Conservation (phyloP, 2,888 invertebrate species). For the Cerastis rubricosa region DNA sequence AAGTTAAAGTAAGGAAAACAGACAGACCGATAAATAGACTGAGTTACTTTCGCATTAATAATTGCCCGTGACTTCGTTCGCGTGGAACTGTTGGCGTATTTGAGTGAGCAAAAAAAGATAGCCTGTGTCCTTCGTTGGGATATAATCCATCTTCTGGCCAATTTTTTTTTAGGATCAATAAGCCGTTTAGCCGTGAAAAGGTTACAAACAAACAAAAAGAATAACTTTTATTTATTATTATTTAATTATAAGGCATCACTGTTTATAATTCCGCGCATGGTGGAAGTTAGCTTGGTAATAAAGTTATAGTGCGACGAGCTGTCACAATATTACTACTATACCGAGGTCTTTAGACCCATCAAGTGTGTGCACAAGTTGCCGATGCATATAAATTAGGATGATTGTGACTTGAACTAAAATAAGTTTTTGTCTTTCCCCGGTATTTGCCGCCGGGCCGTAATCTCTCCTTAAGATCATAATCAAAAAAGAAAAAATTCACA, state of each 20-base stretch:
- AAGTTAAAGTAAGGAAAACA: too few relatives aligned
- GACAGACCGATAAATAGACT: neutral
- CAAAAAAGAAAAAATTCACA: too few relatives aligned
- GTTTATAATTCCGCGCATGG: conserved; percentile 22
- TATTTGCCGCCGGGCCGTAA: neutral
- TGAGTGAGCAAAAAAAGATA: too few relatives aligned
- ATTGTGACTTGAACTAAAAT: neutral
- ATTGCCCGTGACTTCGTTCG: too few relatives aligned
- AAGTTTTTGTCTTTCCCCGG: neutral
- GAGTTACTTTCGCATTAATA: neutral
- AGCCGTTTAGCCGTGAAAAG: too few relatives aligned
- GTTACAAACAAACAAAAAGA: too few relatives aligned
- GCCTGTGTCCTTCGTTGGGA: too few relatives aligned
- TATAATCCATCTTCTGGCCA: too few relatives aligned
- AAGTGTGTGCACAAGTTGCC: conserved; percentile 11
- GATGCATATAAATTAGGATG: conserved; percentile 17
- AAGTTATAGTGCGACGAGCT: conserved; percentile 5
- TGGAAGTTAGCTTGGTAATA: conserved; percentile 4
- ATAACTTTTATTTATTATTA: too few relatives aligned
- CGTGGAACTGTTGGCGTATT: too few relatives aligned
- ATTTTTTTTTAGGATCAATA: too few relatives aligned
- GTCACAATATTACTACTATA: neutral
- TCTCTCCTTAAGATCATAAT: too few relatives aligned
- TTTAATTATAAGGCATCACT: neutral
- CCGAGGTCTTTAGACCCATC: conserved; percentile 21